These are phyloP conservation scores for Odocoileus virginianus DNA, from an alignment of 2,113 vertebrate genomes.

Conservation along the genomic window DNA sequence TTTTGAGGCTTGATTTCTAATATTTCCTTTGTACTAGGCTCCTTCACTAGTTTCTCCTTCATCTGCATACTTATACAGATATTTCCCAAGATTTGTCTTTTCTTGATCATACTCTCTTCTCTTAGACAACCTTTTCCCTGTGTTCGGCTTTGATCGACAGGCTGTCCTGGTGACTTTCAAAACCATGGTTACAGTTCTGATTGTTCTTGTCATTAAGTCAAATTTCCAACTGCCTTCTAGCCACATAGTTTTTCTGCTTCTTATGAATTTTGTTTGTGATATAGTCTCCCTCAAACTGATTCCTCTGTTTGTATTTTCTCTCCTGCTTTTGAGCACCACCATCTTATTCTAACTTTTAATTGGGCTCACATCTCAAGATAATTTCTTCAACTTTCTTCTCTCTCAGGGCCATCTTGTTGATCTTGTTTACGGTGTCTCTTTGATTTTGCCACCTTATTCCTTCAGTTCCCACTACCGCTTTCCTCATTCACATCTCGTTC, in stretches of 20 bases:
- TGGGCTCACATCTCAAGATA: not conserved
- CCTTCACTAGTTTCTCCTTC: not conserved
- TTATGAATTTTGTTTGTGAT: not conserved
- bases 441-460: not conserved
- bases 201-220: not conserved
- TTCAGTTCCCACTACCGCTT: not conserved
- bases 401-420: not conserved
- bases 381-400: not conserved
- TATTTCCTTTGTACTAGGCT: not conserved
- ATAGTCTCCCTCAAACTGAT: not conserved
- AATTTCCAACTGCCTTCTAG: not conserved
- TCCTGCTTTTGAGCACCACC: not conserved
- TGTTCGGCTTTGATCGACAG: not conserved
- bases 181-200: not conserved
- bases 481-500: not conserved
- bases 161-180: not conserved
- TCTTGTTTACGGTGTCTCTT: not conserved
- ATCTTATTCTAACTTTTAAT: not conserved
- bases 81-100: not conserved
- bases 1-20: not conserved
- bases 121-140: not conserved
- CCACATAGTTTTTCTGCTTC: not conserved
- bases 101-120: not conserved
- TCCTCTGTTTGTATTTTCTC: not conserved
- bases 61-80: not conserved